A percentile compares a stretch with the other conserved stretches of the same genome.
These are phyloP conservation scores for Micrastur ruficollis DNA, from an alignment of 2,797 vertebrate genomes.

Conservation along the genomic window DNA sequence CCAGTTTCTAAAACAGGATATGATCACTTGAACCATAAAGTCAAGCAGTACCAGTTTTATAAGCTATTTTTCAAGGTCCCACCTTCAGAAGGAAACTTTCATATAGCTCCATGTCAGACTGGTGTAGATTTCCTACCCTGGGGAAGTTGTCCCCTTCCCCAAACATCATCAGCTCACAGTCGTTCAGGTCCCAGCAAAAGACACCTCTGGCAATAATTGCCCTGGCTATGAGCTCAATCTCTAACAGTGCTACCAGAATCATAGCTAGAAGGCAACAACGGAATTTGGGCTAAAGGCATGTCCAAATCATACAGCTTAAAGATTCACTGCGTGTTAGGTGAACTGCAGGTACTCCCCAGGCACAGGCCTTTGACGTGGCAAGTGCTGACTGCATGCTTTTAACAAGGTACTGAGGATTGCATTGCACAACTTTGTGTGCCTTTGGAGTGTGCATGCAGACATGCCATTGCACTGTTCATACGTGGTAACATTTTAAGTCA, in stretches of 20 bases:
- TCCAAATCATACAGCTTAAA: not conserved
- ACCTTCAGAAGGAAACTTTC: not conserved
- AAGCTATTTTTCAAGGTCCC: not conserved
- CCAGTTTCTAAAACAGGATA: not conserved
- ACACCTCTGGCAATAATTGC: not conserved
- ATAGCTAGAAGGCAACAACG: not conserved
- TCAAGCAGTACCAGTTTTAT: not conserved
- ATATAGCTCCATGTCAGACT: not conserved
- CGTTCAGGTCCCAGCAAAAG: not conserved
- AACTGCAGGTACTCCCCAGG: not conserved
- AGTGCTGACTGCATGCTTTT: not conserved
- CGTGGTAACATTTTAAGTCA: not conserved
- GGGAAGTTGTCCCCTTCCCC: not conserved
- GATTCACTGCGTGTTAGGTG: not conserved
- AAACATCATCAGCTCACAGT: not conserved
- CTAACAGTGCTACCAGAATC: not conserved
- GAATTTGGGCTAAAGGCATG: not conserved
- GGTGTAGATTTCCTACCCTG: not conserved
- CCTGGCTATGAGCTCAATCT: fast-evolving
- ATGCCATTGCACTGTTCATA: not conserved
- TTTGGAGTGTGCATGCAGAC: too few species aligned
- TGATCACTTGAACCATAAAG: not conserved
- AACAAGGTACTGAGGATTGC: not conserved
- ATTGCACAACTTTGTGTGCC: fast-evolving
- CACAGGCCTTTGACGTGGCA: not conserved